phyloP scores from a whole-genome alignment of 2,888 invertebrate species.

The Ennomos erosarius region DNA sequence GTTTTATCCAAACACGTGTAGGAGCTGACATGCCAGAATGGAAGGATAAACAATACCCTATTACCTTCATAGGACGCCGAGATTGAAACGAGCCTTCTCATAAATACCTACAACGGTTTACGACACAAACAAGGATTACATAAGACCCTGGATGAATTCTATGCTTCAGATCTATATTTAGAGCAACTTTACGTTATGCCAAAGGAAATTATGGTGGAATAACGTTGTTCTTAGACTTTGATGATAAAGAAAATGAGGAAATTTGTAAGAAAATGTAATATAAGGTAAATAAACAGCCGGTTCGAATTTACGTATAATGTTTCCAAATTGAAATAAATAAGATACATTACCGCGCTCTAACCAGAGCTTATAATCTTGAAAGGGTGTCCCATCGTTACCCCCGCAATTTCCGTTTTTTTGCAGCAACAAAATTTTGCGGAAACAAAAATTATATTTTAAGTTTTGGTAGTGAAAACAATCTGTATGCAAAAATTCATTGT shows the following conservation, averaged over 20 bases:
- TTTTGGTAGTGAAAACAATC: too few relatives aligned
- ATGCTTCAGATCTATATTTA: slow-evolving; percentile 26
- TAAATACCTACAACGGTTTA: slow-evolving; percentile 51
- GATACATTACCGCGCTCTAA: neutral
- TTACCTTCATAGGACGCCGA: slow-evolving; percentile 54
- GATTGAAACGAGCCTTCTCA: slow-evolving; percentile 61
- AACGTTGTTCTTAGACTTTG: slow-evolving; percentile 1
- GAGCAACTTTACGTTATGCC: slow-evolving; percentile 14
- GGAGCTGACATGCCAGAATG: slow-evolving; percentile 58
- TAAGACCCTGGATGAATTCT: slow-evolving; percentile 29
- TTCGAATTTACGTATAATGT: too few relatives aligned
- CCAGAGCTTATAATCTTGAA: too few relatives aligned
- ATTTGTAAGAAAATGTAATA: neutral
- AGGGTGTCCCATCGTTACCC: too few relatives aligned
- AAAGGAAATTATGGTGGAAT: slow-evolving; percentile 4
- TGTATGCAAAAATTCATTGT: too few relatives aligned
- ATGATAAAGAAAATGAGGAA: slow-evolving; percentile 1
- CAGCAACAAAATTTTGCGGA: too few relatives aligned
- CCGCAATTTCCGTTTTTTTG: too few relatives aligned
- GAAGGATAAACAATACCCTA: slow-evolving; percentile 60
- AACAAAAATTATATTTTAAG: too few relatives aligned
- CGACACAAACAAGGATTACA: slow-evolving; percentile 40
- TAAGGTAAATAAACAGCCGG: too few relatives aligned
- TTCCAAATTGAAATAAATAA: neutral
- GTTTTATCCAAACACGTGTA: slow-evolving; percentile 59